A percentile compares a stretch with the other conserved stretches of the same genome.
Conservation (phyloP, 2,113 vertebrate species). For the Labrus mixtus region DNA sequence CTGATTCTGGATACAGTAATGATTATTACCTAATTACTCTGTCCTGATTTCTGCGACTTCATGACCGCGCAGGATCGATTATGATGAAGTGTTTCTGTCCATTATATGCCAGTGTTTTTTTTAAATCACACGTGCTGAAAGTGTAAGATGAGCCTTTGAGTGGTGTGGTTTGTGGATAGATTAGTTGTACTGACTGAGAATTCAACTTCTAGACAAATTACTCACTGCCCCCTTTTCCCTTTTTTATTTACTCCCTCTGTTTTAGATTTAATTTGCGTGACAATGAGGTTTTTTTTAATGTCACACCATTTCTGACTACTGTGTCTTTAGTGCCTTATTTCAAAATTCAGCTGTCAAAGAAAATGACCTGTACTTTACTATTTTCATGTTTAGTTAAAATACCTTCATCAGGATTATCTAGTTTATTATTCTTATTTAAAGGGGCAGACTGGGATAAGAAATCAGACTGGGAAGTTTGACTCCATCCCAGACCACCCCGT, state of each 20-base stretch:
- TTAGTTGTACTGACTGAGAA: neutral
- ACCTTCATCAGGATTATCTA: too few species aligned
- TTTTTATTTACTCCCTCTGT: slow-evolving; percentile 19
- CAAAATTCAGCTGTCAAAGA: neutral
- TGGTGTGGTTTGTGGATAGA: neutral
- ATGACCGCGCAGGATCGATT: slow-evolving; percentile 24
- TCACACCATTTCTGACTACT: slow-evolving; percentile 16
- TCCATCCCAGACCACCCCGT: too few species aligned
- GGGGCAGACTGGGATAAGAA: too few species aligned
- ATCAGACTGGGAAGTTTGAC: too few species aligned
- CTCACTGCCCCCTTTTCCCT: neutral
- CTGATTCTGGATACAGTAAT: slow-evolving; percentile 40
- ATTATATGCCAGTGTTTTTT: neutral
- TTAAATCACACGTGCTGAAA: neutral
- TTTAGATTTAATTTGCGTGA: slow-evolving; percentile 7
- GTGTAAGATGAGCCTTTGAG: neutral
- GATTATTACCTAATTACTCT: slow-evolving; percentile 62
- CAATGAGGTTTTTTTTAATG: slow-evolving; percentile 13
- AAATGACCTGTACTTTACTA: neutral
- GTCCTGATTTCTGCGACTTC: slow-evolving; percentile 37
- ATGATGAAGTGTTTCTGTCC: slow-evolving; percentile 11
- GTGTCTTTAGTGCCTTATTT: neutral
- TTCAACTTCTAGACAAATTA: slow-evolving; percentile 21
- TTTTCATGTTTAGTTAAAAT: neutral
- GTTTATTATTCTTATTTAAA: too few species aligned